Conservation (phyloP, 1,140 invertebrate species). For the Caerostris extrusa region DNA sequence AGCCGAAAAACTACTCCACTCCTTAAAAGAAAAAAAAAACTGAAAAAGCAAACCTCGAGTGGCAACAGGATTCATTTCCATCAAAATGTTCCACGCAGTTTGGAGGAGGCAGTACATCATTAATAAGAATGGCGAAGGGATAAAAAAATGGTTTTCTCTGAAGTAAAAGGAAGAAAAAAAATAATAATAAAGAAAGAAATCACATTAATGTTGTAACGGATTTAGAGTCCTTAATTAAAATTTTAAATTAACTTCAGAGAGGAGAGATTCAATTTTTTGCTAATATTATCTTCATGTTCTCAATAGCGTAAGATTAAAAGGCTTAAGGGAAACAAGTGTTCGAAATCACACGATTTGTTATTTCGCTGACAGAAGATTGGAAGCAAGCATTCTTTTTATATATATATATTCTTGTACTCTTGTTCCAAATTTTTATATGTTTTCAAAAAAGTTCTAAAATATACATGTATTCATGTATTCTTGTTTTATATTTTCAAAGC, state of each 20-base stretch:
- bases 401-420: neutral
- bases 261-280: constrained; percentile 18
- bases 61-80: constrained; percentile 41
- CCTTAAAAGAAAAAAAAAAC: neutral
- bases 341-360: constrained; percentile 27
- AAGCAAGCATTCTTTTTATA: neutral
- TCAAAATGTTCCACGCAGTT: constrained; percentile 26
- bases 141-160: neutral
- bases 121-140: neutral
- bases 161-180: neutral
- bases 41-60: constrained; percentile 27
- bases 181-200: constrained; percentile 1
- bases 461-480: constrained; percentile 28
- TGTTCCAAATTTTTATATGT: neutral
- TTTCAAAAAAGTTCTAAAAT: neutral
- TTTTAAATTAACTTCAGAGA: constrained; percentile 19
- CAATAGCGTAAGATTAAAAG: neutral
- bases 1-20: neutral
- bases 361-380: neutral
- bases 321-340: constrained; percentile 18
- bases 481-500: neutral
- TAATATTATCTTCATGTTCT: constrained; percentile 1
- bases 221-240: constrained; percentile 40
- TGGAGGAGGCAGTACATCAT: constrained; percentile 12
- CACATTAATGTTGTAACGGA: constrained; percentile 27